Base-by-base conservation (phyloP, 2,888 invertebrate species). In the Bibio marci region DNA sequence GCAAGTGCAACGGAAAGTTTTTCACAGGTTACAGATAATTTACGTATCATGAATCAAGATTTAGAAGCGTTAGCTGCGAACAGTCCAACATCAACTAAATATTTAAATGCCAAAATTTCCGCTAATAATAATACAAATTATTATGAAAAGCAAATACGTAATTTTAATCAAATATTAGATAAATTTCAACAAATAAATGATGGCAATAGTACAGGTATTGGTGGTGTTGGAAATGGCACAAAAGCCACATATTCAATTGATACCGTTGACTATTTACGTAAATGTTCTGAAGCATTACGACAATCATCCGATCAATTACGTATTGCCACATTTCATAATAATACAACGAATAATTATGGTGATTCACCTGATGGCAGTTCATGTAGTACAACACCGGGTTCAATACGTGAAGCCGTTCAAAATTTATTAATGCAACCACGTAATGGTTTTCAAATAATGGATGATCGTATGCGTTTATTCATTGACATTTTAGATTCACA, bases 401-500 rank as follows among this genome's bases (percentile, higher is more conserved):
- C 77, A 18, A 76, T 78, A 22, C 65, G 77, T 1, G 76, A 78
- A 47, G 78, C 78, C 7, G 75, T 79, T 32, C 70, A 74, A 44
- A 76, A 77, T 50, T 63, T 79, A 36, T 62, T 78, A 42, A 65
- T 70, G 49, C 75, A 78, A 57, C 76, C 79, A 12, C 65, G 80
- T 43, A 79, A 80, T 54, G 80, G 79, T 17, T 77, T 79, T 61
- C 75, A 76, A 51, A 76, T 78, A 55, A 71, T 77, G 64, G 80
- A 80, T 54, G 80, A 80, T 64, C 78, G 80, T 56, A 70, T 82
- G 54, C 71, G 77, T 32, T 68, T 83, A 36, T 80, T 82, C 64
- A 76, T 82, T 56, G 82, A 83, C 54, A 82, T 83, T 50, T 69
- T 83, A 58, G 81, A 81, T 57, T 77, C 81, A 39, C 82, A 83